phyloP scores from a whole-genome alignment of 2,888 invertebrate genomes.

The Sarcophaga variegata region DNA sequence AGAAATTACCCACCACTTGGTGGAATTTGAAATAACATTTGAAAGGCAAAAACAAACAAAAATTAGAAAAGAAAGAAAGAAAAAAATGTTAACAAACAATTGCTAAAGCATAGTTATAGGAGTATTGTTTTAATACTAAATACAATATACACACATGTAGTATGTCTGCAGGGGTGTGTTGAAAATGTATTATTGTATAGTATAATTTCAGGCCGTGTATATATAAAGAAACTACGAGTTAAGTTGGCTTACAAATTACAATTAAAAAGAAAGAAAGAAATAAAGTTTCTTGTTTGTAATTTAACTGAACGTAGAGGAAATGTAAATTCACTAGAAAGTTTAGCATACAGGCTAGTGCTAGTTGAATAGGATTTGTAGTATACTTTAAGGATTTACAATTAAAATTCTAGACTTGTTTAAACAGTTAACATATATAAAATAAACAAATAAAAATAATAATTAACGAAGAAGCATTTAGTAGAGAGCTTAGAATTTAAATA shows the following conservation, averaged over 20 bases:
- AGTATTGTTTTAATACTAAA: neutral
- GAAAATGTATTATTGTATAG: neutral
- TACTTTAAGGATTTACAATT: neutral
- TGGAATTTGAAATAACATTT: neutral
- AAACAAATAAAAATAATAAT: too few relatives aligned
- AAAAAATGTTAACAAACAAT: constrained; percentile 28
- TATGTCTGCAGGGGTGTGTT: too few relatives aligned
- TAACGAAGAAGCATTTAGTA: too few relatives aligned
- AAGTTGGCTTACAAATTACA: neutral
- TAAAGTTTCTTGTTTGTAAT: neutral
- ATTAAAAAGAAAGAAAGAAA: neutral
- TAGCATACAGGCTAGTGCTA: neutral
- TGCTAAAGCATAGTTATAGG: constrained; percentile 46
- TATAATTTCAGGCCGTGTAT: neutral
- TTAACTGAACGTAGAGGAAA: neutral
- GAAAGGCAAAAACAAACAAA: neutral
- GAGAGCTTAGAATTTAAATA: too few relatives aligned
- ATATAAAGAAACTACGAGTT: neutral
- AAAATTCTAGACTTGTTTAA: neutral
- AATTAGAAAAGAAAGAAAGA: neutral
- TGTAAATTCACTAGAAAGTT: neutral
- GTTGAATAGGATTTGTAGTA: neutral
- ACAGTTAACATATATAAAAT: neutral
- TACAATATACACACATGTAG: too few relatives aligned
- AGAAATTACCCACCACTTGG: neutral